Percentiles rank a stretch among this genome's conserved stretches.
Conservation (phyloP, 2,113 vertebrate species). For the Regulus satrapa region DNA sequence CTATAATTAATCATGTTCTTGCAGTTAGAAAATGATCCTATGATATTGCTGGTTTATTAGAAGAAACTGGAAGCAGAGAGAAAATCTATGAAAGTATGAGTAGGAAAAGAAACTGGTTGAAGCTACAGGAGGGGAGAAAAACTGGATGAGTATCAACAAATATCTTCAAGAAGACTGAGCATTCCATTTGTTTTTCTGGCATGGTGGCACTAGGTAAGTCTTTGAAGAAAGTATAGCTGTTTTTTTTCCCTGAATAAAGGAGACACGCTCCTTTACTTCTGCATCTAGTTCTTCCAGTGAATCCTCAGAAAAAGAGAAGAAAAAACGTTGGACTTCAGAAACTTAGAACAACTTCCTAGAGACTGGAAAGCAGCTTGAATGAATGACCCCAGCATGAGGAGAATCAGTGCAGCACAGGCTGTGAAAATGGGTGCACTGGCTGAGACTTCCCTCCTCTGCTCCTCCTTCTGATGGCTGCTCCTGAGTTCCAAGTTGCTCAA, state of each 20-base stretch:
- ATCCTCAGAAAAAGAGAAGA: not conserved
- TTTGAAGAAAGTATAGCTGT: not conserved
- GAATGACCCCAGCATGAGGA: not conserved
- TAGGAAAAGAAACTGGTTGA: not conserved
- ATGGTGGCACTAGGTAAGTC: not conserved
- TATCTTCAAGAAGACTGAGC: not conserved
- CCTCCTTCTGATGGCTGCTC: not conserved
- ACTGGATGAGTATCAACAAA: not conserved
- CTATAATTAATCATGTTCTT: not conserved
- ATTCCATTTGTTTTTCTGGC: not conserved
- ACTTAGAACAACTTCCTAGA: not conserved
- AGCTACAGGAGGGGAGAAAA: not conserved
- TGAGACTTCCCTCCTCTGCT: not conserved
- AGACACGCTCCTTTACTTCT: not conserved
- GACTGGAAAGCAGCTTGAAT: not conserved
- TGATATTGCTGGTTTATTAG: not conserved
- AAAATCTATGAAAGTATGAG: not conserved
- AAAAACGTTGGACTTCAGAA: not conserved
- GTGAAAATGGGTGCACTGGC: not conserved
- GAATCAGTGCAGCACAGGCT: not conserved
- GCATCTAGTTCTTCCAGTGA: not conserved
- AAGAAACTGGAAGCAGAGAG: not conserved
- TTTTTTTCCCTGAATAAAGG: not conserved
- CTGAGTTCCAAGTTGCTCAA: not conserved
- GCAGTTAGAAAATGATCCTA: not conserved